phyloP scores from a whole-genome alignment of 2,113 vertebrate genomes.

The Percopsis transmontana region DNA sequence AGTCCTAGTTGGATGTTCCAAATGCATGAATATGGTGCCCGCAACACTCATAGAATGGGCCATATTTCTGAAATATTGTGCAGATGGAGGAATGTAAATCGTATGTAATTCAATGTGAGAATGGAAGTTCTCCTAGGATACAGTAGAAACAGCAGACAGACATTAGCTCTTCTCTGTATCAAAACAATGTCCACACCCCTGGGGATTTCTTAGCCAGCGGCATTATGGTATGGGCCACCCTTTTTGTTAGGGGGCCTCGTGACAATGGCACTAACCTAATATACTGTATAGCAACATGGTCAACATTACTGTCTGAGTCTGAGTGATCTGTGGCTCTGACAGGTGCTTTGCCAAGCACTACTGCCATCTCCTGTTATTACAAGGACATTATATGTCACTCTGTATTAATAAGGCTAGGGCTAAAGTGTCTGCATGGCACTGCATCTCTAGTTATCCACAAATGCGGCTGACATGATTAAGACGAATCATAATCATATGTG shows the following conservation, averaged over 20 bases:
- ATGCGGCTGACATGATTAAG: neutral
- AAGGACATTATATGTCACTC: neutral
- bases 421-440: neutral
- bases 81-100: too few species aligned
- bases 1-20: too few species aligned
- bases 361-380: slow-evolving; percentile 1
- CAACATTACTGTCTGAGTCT: too few species aligned
- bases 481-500: neutral
- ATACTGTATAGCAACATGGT: too few species aligned
- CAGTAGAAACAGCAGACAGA: too few species aligned
- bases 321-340: too few species aligned
- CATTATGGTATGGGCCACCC: neutral
- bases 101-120: too few species aligned
- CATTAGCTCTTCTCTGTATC: neutral
- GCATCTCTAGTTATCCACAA: too few species aligned
- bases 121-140: too few species aligned
- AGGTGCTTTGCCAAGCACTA: neutral
- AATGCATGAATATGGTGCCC: too few species aligned
- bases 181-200: neutral
- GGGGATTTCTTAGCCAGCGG: neutral
- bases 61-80: too few species aligned
- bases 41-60: too few species aligned
- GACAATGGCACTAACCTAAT: neutral
- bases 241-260: neutral
- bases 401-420: neutral